A percentile compares a stretch with the other conserved stretches of the same genome.
These are phyloP conservation scores for Danio kyathit DNA, from an alignment of 2,797 vertebrate species.

Conservation along the genomic window DNA sequence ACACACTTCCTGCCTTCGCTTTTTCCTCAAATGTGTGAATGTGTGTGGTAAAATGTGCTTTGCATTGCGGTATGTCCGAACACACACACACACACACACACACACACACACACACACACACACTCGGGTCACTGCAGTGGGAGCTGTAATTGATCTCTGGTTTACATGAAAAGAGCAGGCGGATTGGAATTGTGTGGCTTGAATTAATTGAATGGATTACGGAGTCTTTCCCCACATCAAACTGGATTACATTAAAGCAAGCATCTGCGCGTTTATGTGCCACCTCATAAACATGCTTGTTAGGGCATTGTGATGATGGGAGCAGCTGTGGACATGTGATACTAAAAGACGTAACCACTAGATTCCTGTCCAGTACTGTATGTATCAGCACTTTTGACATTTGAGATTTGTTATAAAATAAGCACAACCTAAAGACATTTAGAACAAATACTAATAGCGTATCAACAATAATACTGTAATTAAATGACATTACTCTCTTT, in stretches of 20 bases:
- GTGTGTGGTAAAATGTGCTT: not conserved
- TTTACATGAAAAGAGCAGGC: conserved; percentile 34
- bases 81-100: conserved; percentile 7
- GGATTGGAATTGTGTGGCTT: conserved; percentile 25
- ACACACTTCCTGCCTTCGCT: conserved; percentile 3
- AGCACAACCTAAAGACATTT: no score
- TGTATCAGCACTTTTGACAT: not conserved
- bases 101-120: conserved; percentile 18
- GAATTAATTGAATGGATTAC: conserved; percentile 57
- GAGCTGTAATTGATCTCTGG: conserved; percentile 39
- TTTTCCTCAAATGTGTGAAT: not conserved
- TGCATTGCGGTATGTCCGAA: conserved; percentile 7
- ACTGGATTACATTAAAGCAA: conserved; percentile 33
- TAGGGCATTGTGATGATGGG: conserved; percentile 7
- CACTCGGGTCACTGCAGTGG: conserved; percentile 5
- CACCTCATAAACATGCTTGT: conserved; percentile 43
- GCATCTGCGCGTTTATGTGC: not conserved
- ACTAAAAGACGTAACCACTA: not conserved
- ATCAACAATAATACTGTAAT: no score
- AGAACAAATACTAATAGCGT: no score
- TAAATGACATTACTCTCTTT: no score
- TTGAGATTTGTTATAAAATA: no score
- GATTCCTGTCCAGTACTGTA: not conserved
- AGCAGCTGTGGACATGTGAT: conserved; percentile 4
- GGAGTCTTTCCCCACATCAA: conserved; percentile 36